Base-by-base conservation (phyloP, 2,113 vertebrate species). In the Eretmochelys imbricata region DNA sequence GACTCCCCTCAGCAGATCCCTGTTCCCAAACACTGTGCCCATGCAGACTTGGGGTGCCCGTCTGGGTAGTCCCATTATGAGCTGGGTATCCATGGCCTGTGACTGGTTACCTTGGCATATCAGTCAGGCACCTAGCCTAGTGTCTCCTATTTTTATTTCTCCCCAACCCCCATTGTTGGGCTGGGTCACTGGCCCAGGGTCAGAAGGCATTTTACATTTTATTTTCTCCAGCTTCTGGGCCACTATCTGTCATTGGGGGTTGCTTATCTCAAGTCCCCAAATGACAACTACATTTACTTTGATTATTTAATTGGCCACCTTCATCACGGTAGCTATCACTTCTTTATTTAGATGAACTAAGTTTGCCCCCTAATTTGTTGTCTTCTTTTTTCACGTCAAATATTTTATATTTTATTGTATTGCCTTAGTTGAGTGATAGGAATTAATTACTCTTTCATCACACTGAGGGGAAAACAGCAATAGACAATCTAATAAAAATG, bases 221-320 rank as follows among this genome's bases (percentile, higher is more conserved):
- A 53, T n/a, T 57, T 90, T 79, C 57, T 69, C 7, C 35, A 69
- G 11, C 2, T 48, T 90, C 12, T 90, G 80, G 65, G 53, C 14
- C 11, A 42, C 5, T 5, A 14, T 12, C 12, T 1, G 1, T 46
- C 59, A 35, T 16, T 35, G 55, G 31, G 8, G 80, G 2, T 3
- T 55, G 42, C 25, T 84, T 88, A 53, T 89, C 1, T 86, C 24
- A n/a, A 46, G 38, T 9, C 6, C 62, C 35, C 1, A 2, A 5
- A 2, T 82, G n/a, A 93, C 10, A 6, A 89, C 31, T 78, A 82
- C 88, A 81, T 22, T 57, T 46, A 22, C 11, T 46, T 55, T 82
- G 51, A 82, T 16, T 38, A 46, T 54, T 57, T 57, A 42, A 54
- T 46, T 25, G 57, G 22, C 51, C 53, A 57, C 22, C 3, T 76